Conservation (phyloP, 2,888 invertebrate species). For the Catocala sponsa region DNA sequence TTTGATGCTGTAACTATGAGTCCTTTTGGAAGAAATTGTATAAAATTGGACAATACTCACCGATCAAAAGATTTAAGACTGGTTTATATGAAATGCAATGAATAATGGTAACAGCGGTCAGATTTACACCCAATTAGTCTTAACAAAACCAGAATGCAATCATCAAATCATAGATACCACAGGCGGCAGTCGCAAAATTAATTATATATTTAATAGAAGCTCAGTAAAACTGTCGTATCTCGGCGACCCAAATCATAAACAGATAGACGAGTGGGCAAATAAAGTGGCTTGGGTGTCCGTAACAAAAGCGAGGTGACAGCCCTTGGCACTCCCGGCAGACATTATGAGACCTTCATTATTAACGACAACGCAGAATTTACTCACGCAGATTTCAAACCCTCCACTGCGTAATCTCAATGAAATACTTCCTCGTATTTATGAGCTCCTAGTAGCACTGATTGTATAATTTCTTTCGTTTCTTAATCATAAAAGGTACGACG, state of each 20-base stretch:
- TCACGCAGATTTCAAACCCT: conserved; percentile 44
- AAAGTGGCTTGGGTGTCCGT: conserved; percentile 50
- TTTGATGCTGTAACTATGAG: background rate
- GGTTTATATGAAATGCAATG: no score
- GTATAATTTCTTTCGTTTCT: conserved; percentile 26
- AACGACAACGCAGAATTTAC: conserved; percentile 53
- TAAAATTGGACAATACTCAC: no score
- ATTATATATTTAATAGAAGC: conserved; percentile 43
- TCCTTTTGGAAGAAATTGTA: background rate
- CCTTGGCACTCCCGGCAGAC: conserved; percentile 57
- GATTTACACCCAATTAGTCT: background rate
- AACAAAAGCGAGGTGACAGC: conserved; percentile 53
- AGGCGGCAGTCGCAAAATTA: conserved; percentile 33
- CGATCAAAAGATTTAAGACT: no score
- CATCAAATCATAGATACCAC: conserved; percentile 19
- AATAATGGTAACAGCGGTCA: background rate
- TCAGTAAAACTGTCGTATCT: conserved; percentile 46
- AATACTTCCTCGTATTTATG: conserved; percentile 48
- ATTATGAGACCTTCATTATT: conserved; percentile 61
- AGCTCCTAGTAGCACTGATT: conserved; percentile 35
- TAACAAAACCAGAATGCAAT: conserved; percentile 21
- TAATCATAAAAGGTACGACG: background rate
- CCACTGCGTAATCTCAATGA: conserved; percentile 51
- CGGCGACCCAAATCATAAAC: conserved; percentile 58
- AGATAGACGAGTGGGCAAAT: conserved; percentile 54